A percentile compares a stretch with the other conserved stretches of the same genome.
phyloP scores from a whole-genome alignment of 1,140 invertebrate species.

The Temnothorax longispinosus region DNA sequence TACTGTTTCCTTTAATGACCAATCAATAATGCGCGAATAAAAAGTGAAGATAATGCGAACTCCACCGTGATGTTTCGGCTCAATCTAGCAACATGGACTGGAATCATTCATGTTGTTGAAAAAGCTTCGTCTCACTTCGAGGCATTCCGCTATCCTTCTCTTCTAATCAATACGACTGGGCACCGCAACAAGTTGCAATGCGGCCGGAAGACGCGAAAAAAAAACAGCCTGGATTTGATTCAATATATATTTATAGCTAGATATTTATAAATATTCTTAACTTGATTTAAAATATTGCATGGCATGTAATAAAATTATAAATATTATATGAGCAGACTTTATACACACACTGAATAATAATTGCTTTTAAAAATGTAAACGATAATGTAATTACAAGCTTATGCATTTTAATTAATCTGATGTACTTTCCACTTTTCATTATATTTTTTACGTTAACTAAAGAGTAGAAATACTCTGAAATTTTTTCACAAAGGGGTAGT shows the following conservation, averaged over 20 bases:
- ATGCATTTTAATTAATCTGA: not conserved
- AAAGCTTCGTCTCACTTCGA: constrained; percentile 64
- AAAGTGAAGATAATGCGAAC: constrained; percentile 70
- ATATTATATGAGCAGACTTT: not conserved
- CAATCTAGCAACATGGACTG: constrained; percentile 71
- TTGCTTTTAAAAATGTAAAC: not conserved
- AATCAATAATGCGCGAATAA: constrained; percentile 52
- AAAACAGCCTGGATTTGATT: not conserved
- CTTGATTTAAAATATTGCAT: not conserved
- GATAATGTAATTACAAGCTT: not conserved
- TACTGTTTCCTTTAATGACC: not conserved
- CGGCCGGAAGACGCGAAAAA: constrained; percentile 1
- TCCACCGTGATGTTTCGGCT: constrained; percentile 70
- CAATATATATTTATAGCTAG: not conserved
- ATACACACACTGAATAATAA: not conserved
- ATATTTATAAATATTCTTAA: constrained; percentile 3
- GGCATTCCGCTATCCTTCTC: constrained; percentile 52
- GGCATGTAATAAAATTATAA: not conserved
- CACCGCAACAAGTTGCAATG: constrained; percentile 79
- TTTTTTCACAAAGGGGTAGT: not conserved
- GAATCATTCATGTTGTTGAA: constrained; percentile 78
- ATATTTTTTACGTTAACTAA: not conserved
- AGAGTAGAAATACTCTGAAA: not conserved
- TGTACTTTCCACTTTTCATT: not conserved
- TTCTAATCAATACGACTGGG: constrained; percentile 76